These are phyloP conservation scores for Silurus aristotelis DNA, from an alignment of 2,797 vertebrate genomes.

Conservation along the genomic window DNA sequence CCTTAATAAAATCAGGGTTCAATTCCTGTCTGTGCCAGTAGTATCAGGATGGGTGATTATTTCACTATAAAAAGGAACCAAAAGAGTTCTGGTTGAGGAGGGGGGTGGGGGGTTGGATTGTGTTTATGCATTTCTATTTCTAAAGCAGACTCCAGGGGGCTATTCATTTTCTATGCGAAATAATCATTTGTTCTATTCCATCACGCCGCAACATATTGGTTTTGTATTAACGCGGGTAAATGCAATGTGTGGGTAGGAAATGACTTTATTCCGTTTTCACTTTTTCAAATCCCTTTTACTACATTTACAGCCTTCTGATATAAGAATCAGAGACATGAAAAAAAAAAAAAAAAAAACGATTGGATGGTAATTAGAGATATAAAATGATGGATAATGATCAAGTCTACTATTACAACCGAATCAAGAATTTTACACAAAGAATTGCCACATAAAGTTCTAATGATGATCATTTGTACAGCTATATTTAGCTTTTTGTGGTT, in stretches of 20 bases:
- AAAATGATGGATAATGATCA: slow-evolving; percentile 11
- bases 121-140: slow-evolving; percentile 39
- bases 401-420: neutral
- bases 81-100: neutral
- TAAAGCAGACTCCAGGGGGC: slow-evolving; percentile 26
- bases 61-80: neutral
- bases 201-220: slow-evolving; percentile 24
- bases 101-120: neutral
- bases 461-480: neutral
- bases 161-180: slow-evolving; percentile 40
- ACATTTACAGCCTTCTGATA: neutral
- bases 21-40: neutral
- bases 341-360: neutral
- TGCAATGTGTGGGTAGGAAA: slow-evolving; percentile 1
- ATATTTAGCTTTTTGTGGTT: neutral
- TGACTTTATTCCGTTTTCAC: neutral
- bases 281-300: slow-evolving; percentile 8
- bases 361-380: neutral
- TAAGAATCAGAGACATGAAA: neutral
- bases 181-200: slow-evolving; percentile 34
- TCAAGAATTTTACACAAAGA: neutral
- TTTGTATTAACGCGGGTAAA: slow-evolving; percentile 25
- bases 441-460: neutral
- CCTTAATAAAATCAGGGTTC: neutral
- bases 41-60: neutral